Conservation (phyloP, 1,140 invertebrate genomes). For the Adelges cooleyi region DNA sequence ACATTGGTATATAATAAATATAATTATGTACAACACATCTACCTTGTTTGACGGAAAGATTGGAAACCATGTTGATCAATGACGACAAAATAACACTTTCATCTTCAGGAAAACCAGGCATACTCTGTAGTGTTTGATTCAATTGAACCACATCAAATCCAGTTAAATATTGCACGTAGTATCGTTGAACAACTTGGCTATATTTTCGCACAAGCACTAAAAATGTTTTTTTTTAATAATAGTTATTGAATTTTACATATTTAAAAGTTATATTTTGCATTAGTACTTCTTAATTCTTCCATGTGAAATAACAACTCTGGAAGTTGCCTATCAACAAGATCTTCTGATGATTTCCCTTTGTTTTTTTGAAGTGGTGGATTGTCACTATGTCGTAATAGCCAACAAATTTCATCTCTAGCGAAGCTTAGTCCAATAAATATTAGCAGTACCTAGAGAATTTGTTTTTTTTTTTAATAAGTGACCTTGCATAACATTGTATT, state of each 20-base stretch:
- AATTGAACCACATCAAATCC: constrained; percentile 90
- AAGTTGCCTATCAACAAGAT: constrained; percentile 83
- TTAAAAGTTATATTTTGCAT: neutral
- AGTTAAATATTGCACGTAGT: constrained; percentile 93
- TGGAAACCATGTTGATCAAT: constrained; percentile 78
- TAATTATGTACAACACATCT: constrained; percentile 31
- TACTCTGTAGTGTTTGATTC: constrained; percentile 80
- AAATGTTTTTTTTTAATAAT: too few relatives aligned
- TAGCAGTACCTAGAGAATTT: constrained; percentile 60
- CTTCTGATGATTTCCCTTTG: constrained; percentile 75
- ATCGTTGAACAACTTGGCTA: constrained; percentile 92
- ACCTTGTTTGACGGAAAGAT: constrained; percentile 80
- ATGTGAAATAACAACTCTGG: constrained; percentile 97
- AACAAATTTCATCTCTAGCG: constrained; percentile 91
- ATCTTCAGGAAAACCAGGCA: constrained; percentile 79
- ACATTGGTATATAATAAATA: constrained; percentile 35
- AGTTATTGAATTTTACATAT: constrained; percentile 15
- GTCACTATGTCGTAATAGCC: constrained; percentile 91
- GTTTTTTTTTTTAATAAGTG: neutral
- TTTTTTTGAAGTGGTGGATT: constrained; percentile 80
- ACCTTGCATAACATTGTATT: neutral
- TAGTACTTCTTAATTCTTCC: constrained; percentile 71
- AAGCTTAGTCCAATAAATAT: constrained; percentile 93
- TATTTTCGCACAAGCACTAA: constrained; percentile 81
- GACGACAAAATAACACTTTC: constrained; percentile 90